Evolutionary conservation across 64 coral and sea anemone genomes (phyloP), one percentile per base, ranked within the genome.

Genomic region (Acropora tenuis): DNA sequence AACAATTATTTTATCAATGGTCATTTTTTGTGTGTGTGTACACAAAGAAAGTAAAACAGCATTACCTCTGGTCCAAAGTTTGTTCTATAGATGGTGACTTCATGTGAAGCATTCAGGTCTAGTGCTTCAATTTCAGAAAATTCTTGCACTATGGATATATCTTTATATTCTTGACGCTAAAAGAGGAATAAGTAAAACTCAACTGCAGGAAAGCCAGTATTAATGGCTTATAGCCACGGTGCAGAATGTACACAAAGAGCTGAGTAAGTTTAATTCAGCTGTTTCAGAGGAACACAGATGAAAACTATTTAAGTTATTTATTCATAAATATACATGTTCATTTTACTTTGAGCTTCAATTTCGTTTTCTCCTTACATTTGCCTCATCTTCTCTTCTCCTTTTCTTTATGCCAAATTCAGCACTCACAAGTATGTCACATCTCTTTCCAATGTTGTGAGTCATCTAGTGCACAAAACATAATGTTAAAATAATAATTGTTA

Each of bases 331-430:
- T 0, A 15, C 13, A 63, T 15, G 30, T 30, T 30, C 30, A 30
- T 30, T 30, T 0, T 30, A 30, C 30, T 30, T 30, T 30, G 30
- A 30, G 30, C 30, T 30, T 11, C 16, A 63, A 63, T 12, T 3
- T 17, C 1, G 10, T 15, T 13, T 63, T 13, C 60, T 63, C 6
- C 89, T 88, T 63, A 87, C 90, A 47, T 65, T 86, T 30, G 71
- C 85, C 57, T 73, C 86, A 19, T 11, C 63, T 67, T 87, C 83
- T 49, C 10, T 76, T 92, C 90, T 84, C 60, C 73, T 91, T 48
- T 96, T 96, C 63, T 96, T 92, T 63, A 96, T 96, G 18, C 94
- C 94, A 92, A 89, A 95, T 82, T 95, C 80, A 17, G 87, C 86
- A 84, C 90, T 92, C 5, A 96, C 82, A 16, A 89, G 86, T 15